Evolutionary conservation across 2,113 vertebrate species (phyloP).

Genomic region (Cyanoramphus novaezelandiae): DNA sequence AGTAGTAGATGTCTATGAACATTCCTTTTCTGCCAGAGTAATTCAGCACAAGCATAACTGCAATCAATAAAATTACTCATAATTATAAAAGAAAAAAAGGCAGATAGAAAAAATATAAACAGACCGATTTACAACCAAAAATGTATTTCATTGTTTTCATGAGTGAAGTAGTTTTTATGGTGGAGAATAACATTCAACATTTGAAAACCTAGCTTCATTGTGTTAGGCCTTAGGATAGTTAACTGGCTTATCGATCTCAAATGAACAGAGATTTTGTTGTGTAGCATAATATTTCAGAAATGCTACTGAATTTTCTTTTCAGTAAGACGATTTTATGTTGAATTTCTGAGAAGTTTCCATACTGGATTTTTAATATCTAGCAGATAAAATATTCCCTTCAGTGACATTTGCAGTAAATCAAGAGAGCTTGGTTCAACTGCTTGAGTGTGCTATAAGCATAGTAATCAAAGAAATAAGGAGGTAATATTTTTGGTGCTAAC

Average conservation of each 20-base stretch:
- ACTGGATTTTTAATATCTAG: constrained; percentile 3
- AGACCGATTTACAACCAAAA: not conserved
- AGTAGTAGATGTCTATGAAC: not conserved
- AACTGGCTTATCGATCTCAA: constrained; percentile 44
- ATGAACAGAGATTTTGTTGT: constrained; percentile 8
- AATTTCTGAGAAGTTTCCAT: constrained; percentile 27
- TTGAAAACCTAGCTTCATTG: constrained; percentile 17
- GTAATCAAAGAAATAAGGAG: constrained; percentile 10
- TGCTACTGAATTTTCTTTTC: constrained; percentile 35
- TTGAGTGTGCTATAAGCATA: not conserved
- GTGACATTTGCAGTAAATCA: constrained; percentile 37
- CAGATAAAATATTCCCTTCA: not conserved
- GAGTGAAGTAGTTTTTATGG: not conserved
- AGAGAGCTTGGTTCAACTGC: not conserved
- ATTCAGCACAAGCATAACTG: not conserved
- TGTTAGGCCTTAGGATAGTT: constrained; percentile 49
- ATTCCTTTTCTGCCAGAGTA: not conserved
- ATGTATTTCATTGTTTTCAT: not conserved
- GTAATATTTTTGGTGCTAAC: not conserved
- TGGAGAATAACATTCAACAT: not conserved
- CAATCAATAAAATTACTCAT: not conserved
- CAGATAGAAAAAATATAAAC: not conserved
- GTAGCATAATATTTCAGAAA: not conserved
- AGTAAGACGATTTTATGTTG: not conserved
- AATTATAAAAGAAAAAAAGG: not conserved